Percentiles rank a stretch among this genome's conserved stretches.
phyloP scores from a whole-genome alignment of 2,888 invertebrate species.

The Pachydiplax longipennis region DNA sequence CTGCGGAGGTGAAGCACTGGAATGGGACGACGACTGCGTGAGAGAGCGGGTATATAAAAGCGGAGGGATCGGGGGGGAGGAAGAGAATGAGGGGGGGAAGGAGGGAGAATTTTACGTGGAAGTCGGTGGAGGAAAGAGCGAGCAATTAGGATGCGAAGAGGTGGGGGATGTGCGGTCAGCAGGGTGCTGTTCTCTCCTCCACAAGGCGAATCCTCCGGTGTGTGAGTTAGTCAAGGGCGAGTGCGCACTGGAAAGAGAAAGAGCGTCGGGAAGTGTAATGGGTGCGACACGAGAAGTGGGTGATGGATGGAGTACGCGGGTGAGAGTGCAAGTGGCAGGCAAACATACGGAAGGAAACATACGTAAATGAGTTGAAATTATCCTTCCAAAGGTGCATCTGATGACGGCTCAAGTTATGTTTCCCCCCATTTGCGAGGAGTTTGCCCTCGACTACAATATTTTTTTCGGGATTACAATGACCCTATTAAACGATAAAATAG shows the following conservation, averaged over 20 bases:
- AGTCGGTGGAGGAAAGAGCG: not conserved
- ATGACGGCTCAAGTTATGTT: too few species aligned
- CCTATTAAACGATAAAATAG: too few species aligned
- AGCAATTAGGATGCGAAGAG: not conserved
- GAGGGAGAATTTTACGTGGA: not conserved
- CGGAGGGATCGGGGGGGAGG: not conserved
- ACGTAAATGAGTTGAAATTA: too few species aligned
- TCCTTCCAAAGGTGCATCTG: too few species aligned
- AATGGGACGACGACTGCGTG: not conserved
- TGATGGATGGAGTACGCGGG: not conserved
- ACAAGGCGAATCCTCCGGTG: too few species aligned
- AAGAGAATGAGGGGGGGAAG: not conserved
- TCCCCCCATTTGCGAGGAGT: too few species aligned
- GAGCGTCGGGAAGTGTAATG: not conserved
- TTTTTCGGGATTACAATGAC: too few species aligned
- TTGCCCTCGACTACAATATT: too few species aligned
- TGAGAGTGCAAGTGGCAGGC: not conserved
- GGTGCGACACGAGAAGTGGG: not conserved
- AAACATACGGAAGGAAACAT: not conserved
- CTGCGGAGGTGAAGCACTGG: not conserved
- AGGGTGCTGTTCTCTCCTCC: too few species aligned
- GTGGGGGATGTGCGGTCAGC: not conserved
- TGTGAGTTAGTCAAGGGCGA: not conserved
- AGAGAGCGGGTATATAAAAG: constrained; percentile 22
- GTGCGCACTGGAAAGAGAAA: not conserved